Evolutionary conservation across 2,113 vertebrate species (phyloP).

Genomic region (Dasyprocta punctata): DNA sequence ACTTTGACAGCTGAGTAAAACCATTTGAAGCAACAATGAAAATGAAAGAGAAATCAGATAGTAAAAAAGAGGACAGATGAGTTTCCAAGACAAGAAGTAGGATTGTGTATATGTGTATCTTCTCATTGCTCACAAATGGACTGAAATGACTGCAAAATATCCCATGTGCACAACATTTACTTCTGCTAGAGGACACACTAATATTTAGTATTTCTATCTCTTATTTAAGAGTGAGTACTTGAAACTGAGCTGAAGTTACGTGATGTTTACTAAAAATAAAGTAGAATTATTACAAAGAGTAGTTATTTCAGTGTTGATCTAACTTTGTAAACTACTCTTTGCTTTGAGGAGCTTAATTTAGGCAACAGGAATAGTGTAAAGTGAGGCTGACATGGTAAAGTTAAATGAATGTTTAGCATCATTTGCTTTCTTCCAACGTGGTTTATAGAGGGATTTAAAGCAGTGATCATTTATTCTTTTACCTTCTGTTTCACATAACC

Average conservation of each 20-base stretch:
- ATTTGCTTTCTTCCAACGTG: neutral
- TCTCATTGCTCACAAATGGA: neutral
- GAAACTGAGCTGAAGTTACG: conserved; percentile 10
- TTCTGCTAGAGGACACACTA: neutral
- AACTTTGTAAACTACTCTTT: neutral
- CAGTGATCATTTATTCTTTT: neutral
- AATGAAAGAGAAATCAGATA: conserved; percentile 10
- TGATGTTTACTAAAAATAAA: conserved; percentile 23
- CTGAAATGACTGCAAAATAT: neutral
- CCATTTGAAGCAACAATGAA: neutral
- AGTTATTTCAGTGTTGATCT: neutral
- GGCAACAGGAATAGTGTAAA: neutral
- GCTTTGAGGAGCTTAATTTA: conserved; percentile 19
- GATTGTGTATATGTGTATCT: neutral
- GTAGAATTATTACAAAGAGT: neutral
- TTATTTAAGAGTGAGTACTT: neutral
- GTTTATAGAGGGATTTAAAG: neutral
- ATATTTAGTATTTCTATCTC: conserved; percentile 3
- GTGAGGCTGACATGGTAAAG: neutral
- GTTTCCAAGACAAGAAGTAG: neutral
- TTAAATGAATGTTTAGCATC: neutral
- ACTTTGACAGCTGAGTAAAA: conserved; percentile 29
- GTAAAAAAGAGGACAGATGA: neutral
- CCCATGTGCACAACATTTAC: neutral
- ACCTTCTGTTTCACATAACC: neutral